These are phyloP conservation scores for Podarcis muralis DNA, from an alignment of 2,113 vertebrate species.

Conservation along the genomic window DNA sequence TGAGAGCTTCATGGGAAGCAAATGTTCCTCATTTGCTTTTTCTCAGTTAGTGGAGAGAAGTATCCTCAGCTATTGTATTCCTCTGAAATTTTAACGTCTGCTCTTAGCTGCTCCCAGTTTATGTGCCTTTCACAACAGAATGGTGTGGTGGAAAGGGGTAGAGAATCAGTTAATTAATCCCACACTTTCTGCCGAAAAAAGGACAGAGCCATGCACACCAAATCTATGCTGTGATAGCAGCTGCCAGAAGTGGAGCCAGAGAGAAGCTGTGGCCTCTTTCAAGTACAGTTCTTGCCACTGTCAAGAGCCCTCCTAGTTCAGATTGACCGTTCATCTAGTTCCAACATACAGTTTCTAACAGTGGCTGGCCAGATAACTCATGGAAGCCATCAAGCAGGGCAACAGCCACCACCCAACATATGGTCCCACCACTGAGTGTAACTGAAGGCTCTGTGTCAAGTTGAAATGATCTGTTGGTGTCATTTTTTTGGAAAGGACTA, in stretches of 20 bases:
- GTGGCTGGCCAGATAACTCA: too few relatives aligned
- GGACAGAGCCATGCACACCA: slow-evolving; percentile 26
- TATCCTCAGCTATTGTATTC: not conserved
- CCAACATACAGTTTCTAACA: not conserved
- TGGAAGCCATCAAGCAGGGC: too few relatives aligned
- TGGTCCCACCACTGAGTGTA: too few relatives aligned
- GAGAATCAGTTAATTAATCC: slow-evolving; percentile 71
- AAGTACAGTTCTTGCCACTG: not conserved
- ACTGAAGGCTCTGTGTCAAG: not conserved
- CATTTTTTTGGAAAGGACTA: not conserved
- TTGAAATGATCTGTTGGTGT: not conserved
- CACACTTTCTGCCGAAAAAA: slow-evolving; percentile 67
- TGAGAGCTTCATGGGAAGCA: not conserved
- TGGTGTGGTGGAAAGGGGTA: slow-evolving; percentile 44
- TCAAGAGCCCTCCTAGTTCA: not conserved
- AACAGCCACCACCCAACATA: too few relatives aligned
- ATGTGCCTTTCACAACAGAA: slow-evolving; percentile 39
- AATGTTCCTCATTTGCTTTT: not conserved
- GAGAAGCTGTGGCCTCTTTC: slow-evolving; percentile 1
- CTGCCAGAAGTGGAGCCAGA: slow-evolving; percentile 23
- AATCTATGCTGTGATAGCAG: slow-evolving; percentile 16
- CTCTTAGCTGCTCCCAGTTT: not conserved
- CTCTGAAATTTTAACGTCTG: not conserved
- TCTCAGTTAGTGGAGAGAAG: not conserved
- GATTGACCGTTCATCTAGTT: not conserved